Conservation (phyloP, 2,888 invertebrate genomes). For the Pasiphila rectangulata region DNA sequence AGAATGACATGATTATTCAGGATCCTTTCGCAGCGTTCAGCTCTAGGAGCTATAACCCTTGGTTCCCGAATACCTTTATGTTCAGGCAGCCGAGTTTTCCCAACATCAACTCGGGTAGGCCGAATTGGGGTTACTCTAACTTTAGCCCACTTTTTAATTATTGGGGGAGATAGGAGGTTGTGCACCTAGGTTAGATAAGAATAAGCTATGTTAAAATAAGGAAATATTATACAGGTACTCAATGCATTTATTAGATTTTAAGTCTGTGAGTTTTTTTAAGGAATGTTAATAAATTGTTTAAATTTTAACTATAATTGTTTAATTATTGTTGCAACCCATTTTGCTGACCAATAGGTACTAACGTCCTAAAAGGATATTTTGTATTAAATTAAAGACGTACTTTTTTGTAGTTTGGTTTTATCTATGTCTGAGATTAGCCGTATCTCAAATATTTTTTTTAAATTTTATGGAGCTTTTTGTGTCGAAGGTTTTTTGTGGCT, state of each 20-base stretch:
- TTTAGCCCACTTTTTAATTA: conserved; percentile 50
- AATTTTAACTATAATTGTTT: conserved; percentile 14
- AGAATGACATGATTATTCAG: conserved; percentile 25
- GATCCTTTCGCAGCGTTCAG: conserved; percentile 32
- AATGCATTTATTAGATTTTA: conserved; percentile 22
- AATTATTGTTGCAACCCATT: background rate
- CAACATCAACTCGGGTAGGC: conserved; percentile 34
- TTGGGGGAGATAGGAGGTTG: conserved; percentile 33
- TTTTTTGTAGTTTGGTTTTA: no score
- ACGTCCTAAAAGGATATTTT: no score
- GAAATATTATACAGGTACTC: no score
- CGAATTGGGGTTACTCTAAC: conserved; percentile 47
- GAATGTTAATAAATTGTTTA: conserved; percentile 20
- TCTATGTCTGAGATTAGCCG: no score
- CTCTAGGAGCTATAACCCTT: conserved; percentile 38
- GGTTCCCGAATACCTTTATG: conserved; percentile 38
- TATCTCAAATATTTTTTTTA: no score
- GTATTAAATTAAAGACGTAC: no score
- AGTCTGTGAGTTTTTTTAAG: background rate
- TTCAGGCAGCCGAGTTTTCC: conserved; percentile 39
- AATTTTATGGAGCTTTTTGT: no score
- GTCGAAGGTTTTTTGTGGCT: no score
- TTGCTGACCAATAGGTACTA: no score
- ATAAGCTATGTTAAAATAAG: no score
- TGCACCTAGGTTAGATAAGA: background rate